Conservation (phyloP, 2,113 vertebrate genomes). For the Pedetes capensis region DNA sequence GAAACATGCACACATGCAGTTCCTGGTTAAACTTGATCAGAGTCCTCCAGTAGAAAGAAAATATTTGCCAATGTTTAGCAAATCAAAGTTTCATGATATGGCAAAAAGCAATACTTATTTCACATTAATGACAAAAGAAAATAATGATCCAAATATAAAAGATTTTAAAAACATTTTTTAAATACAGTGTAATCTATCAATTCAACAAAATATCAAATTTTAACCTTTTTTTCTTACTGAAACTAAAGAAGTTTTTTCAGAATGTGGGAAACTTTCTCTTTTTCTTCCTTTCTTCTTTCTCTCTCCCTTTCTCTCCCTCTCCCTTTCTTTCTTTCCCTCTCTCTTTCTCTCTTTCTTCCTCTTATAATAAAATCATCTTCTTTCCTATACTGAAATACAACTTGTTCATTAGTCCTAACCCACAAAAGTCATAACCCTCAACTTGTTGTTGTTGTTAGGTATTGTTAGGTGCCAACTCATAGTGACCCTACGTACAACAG, state of each 20-base stretch:
- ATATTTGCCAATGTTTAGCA: slow-evolving; percentile 15
- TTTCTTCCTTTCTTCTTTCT: too few relatives aligned
- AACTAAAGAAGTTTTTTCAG: slow-evolving; percentile 24
- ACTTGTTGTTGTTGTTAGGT: too few relatives aligned
- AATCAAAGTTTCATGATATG: background rate
- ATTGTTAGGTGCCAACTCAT: too few relatives aligned
- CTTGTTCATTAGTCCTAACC: slow-evolving; percentile 1
- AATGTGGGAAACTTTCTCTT: background rate
- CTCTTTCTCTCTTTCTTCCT: too few relatives aligned
- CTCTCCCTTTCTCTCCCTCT: too few relatives aligned
- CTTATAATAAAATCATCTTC: background rate
- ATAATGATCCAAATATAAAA: slow-evolving; percentile 9
- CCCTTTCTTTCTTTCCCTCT: too few relatives aligned
- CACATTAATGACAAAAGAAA: background rate
- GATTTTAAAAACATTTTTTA: background rate
- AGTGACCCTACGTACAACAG: too few relatives aligned
- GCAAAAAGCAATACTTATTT: slow-evolving; percentile 25
- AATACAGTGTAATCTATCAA: slow-evolving; percentile 1
- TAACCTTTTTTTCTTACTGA: background rate
- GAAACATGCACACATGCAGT: background rate
- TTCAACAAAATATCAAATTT: slow-evolving; percentile 14
- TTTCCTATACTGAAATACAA: slow-evolving; percentile 16
- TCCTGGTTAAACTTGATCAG: slow-evolving; percentile 6
- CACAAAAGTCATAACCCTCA: slow-evolving; percentile 3
- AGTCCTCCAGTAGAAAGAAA: slow-evolving; percentile 82